These are phyloP conservation scores for Meleagris gallopavo DNA, from an alignment of 2,113 vertebrate genomes.

Conservation along the genomic window DNA sequence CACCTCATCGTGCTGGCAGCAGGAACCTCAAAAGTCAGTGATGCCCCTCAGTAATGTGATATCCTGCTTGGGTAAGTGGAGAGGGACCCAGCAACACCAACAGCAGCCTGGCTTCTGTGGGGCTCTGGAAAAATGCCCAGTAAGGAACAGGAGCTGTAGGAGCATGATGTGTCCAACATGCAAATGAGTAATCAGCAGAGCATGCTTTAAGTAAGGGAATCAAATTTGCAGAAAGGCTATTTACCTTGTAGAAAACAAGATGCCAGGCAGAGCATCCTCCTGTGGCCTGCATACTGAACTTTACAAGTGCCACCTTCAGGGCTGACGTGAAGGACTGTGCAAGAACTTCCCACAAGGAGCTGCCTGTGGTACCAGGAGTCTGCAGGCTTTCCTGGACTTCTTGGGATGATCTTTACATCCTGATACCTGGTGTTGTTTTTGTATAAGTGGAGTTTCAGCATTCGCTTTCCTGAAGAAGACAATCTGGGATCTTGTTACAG, in stretches of 20 bases:
- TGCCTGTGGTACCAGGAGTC: not conserved
- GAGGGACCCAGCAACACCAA: rapidly evolving
- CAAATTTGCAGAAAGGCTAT: not conserved
- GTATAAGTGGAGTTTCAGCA: not conserved
- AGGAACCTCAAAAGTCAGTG: not conserved
- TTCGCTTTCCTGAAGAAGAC: not conserved
- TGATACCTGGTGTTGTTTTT: not conserved
- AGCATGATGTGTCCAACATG: not conserved
- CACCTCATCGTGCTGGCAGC: rapidly evolving
- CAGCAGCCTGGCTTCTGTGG: not conserved
- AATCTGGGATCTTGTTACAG: rapidly evolving
- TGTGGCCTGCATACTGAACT: not conserved
- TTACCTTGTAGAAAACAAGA: not conserved
- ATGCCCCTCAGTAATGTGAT: not conserved
- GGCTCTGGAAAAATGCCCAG: not conserved
- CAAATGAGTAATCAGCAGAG: not conserved
- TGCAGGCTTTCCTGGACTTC: not conserved
- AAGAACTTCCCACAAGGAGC: not conserved
- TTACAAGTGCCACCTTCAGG: not conserved
- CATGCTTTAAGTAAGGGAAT: not conserved
- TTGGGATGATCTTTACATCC: not conserved
- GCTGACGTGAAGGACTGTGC: not conserved
- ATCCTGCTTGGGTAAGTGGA: rapidly evolving
- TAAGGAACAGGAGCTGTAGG: not conserved
- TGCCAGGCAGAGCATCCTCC: not conserved